These are phyloP conservation scores for Myxocyprinus asiaticus DNA, from an alignment of 2,113 vertebrate species.

Conservation along the genomic window DNA sequence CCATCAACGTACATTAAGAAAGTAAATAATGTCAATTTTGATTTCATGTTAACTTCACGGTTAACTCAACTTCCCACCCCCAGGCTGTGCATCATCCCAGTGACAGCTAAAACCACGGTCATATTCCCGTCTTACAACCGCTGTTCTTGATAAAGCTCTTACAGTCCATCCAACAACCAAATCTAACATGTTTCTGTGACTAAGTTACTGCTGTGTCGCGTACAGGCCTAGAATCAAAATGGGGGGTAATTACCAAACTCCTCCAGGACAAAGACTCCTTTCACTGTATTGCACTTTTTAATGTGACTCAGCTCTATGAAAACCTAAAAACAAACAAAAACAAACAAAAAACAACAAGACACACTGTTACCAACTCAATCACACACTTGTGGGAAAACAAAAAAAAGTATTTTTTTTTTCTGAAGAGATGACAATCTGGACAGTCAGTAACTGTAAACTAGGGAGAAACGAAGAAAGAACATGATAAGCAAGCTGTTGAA, in stretches of 20 bases:
- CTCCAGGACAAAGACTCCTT: conserved; percentile 99
- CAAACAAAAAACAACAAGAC: conserved; percentile 75
- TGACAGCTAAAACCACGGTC: no score
- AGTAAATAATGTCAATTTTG: no score
- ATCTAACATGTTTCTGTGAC: conserved; percentile 36
- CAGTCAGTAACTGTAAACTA: conserved; percentile 65
- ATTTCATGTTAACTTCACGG: no score
- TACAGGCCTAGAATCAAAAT: conserved; percentile 92
- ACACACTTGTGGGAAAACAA: conserved; percentile 66
- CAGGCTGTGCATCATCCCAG: no score
- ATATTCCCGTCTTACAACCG: no score
- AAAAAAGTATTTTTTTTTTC: conserved; percentile 44
- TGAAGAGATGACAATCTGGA: conserved; percentile 67
- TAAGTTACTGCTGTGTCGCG: conserved; percentile 80
- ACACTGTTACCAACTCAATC: conserved; percentile 83
- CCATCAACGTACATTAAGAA: no score
- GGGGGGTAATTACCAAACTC: conserved; percentile 99
- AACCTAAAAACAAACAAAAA: conserved; percentile 93
- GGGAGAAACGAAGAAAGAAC: conserved; percentile 59
- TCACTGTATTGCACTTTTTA: conserved; percentile 99
- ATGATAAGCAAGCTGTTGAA: conserved; percentile 71
- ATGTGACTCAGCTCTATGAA: conserved; percentile 99
- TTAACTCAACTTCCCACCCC: no score
- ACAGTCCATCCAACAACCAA: not conserved
- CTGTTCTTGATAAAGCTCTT: no score